A percentile compares a stretch with the other conserved stretches of the same genome.
Conservation (phyloP, 2,113 vertebrate species). For the Pampusana beccarii region DNA sequence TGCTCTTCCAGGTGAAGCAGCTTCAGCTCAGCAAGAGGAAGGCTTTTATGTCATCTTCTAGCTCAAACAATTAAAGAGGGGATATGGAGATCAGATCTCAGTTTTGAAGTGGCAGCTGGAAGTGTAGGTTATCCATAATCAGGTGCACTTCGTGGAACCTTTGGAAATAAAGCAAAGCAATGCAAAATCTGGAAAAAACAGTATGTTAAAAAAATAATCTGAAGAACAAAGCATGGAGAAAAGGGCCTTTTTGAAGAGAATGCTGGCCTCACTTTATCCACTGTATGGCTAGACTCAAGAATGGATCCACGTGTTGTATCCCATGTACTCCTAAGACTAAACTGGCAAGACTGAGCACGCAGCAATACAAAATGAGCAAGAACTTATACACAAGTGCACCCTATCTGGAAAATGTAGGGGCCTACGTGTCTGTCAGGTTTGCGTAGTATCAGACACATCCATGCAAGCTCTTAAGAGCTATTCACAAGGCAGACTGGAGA, state of each 20-base stretch:
- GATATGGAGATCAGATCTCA: not conserved
- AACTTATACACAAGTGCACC: not conserved
- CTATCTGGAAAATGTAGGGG: not conserved
- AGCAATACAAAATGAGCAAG: not conserved
- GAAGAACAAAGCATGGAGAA: not conserved
- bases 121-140: not conserved
- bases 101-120: not conserved
- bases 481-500: not conserved
- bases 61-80: not conserved
- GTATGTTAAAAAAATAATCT: not conserved
- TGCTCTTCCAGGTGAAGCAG: not conserved
- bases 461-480: not conserved
- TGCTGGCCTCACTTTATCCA: not conserved
- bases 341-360: not conserved
- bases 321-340: not conserved
- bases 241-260: not conserved
- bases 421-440: rapidly evolving
- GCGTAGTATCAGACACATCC: not conserved
- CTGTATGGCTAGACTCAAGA: not conserved
- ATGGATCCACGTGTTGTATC: not conserved
- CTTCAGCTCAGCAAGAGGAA: not conserved
- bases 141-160: not conserved
- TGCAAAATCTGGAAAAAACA: not conserved
- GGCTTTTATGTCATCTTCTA: not conserved
- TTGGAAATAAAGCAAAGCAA: not conserved